A percentile compares a stretch with the other conserved stretches of the same genome.
Evolutionary conservation across 1,140 invertebrate species (phyloP).

Genomic region (Camponotus floridanus): DNA sequence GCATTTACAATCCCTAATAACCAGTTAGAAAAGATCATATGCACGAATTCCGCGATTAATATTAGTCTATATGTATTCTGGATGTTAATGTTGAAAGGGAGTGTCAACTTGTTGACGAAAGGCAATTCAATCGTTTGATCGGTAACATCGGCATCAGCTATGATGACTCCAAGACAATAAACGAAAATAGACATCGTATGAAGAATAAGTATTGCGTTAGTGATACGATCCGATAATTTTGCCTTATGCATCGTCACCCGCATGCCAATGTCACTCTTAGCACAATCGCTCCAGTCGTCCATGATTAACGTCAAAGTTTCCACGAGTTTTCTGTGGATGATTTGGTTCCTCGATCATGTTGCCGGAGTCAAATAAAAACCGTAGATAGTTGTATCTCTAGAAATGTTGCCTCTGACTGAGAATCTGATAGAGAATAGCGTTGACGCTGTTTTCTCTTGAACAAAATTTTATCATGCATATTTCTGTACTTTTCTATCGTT

Average conservation of each 20-base stretch:
- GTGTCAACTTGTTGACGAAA: neutral
- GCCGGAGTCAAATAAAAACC: neutral
- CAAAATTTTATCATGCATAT: neutral
- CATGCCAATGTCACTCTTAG: neutral
- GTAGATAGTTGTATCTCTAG: neutral
- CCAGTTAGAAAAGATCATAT: neutral
- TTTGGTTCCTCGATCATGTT: conserved; percentile 27
- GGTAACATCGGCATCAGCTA: conserved; percentile 8
- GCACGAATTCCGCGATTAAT: conserved; percentile 9
- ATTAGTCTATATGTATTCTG: conserved; percentile 10
- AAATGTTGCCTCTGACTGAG: neutral
- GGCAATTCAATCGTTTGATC: neutral
- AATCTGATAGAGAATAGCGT: neutral
- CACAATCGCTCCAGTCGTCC: conserved; percentile 31
- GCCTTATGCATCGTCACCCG: neutral
- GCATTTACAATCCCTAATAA: neutral
- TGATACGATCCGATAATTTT: conserved; percentile 25
- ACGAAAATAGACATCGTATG: neutral
- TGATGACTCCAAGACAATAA: neutral
- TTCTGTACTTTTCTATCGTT: neutral
- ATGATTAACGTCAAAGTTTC: conserved; percentile 33
- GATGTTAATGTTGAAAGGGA: neutral
- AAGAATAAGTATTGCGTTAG: neutral
- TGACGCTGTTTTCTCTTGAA: neutral
- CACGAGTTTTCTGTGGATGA: conserved; percentile 43